Conservation (phyloP, 1,140 invertebrate species). For the Orussus abietinus region DNA sequence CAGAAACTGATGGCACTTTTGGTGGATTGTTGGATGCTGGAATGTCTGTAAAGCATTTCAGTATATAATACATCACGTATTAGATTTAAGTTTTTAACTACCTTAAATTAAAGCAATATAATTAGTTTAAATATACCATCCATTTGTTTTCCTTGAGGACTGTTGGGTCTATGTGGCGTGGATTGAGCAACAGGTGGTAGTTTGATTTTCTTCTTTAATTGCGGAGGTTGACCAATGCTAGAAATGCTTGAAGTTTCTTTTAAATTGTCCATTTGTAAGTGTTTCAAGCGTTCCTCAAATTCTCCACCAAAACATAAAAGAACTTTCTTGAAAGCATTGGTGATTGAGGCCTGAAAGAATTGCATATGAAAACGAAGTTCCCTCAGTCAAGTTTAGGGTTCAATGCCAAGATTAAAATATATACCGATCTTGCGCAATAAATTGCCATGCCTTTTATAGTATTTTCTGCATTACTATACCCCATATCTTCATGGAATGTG, state of each 20-base stretch:
- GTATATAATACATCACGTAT: too few relatives aligned
- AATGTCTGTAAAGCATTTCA: too few relatives aligned
- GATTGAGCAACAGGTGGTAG: too few relatives aligned
- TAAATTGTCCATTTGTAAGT: slow-evolving; percentile 1
- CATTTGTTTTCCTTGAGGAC: neutral
- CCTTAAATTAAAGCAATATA: too few relatives aligned
- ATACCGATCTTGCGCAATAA: slow-evolving; percentile 28
- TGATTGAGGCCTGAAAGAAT: slow-evolving; percentile 21
- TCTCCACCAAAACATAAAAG: slow-evolving; percentile 21
- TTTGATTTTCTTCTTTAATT: too few relatives aligned
- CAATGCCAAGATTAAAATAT: slow-evolving; percentile 4
- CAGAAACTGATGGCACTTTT: too few relatives aligned
- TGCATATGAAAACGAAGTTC: slow-evolving; percentile 1
- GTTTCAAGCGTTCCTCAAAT: slow-evolving; percentile 2
- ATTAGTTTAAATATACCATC: neutral
- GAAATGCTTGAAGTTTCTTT: slow-evolving; percentile 4
- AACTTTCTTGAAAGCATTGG: slow-evolving; percentile 21
- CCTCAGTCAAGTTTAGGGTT: neutral
- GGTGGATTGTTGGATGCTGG: too few relatives aligned
- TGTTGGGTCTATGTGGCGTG: slow-evolving; percentile 2
- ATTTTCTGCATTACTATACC: slow-evolving; percentile 27
- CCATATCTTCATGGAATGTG: slow-evolving; percentile 34
- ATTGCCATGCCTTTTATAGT: slow-evolving; percentile 29
- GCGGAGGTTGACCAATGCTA: neutral
- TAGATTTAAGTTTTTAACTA: too few relatives aligned